Base-by-base conservation (phyloP, 2,797 vertebrate genomes). In the Microhierax caerulescens region DNA sequence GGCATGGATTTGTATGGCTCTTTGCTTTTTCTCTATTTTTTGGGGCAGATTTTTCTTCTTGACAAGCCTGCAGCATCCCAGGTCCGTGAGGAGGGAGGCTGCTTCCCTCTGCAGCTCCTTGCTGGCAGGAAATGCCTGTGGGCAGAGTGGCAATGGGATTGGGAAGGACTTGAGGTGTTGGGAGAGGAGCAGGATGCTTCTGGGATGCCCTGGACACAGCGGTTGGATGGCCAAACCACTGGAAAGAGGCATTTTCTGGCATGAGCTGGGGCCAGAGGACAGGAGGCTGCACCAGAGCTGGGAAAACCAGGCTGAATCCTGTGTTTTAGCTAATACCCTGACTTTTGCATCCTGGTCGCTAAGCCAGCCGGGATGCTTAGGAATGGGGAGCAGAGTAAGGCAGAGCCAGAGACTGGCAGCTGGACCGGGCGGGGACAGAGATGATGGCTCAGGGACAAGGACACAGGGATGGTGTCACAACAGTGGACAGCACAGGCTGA, bases 391-490 rank as follows among this genome's bases (percentile, higher is more conserved):
- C 20, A 34, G 48, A 18, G 53, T 17, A 37, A 56, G 68, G 39
- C 34, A 32, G 69, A 47, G 69, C 59, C 15, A 32, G 45, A 56
- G 11, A 34, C n/a, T 3, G 4, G 63, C 61, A 54, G 48, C 37
- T 34, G 4, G 32, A 10, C 27, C 2, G 27, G 63, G 24, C 24
- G 45, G 36, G 65, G 36, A 41, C 79, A 23, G 53, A 18, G 53
- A 5, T 3, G 78, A 22, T 0, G 5, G 7, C 14, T 5, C 24
- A 15, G 56, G 56, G 37, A 80, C 51, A 32, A 28, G 63, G 77
- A 79, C n/a, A 5, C 27, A 3, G 63, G 3, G 41, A 6, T 1
- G 22, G 51, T 20, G 32, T 8, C 20, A 2, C 3, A 5, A 4
- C 6, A 12, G n/a, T 3, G 41, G 39, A 10, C 13, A 4, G 63